Percentiles rank a stretch among this genome's conserved stretches.
phyloP scores from a whole-genome alignment of 2,888 invertebrate genomes.

The Orchesellides sinensis region DNA sequence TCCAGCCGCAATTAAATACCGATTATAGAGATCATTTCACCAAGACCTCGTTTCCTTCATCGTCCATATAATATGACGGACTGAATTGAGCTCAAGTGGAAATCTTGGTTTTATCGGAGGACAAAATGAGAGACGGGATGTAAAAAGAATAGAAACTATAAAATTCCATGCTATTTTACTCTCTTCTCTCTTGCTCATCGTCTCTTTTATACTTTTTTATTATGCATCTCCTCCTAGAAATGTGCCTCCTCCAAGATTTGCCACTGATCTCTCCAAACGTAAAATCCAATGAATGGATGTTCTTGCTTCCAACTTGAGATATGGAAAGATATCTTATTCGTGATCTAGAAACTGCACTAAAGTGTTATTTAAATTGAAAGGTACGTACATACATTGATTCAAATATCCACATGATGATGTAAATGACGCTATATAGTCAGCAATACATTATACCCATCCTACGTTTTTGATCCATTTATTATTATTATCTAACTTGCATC shows the following conservation, averaged over 20 bases:
- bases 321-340: no score
- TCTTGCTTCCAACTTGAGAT: no score
- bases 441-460: no score
- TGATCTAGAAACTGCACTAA: no score
- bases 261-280: slow-evolving; percentile 19
- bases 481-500: no score
- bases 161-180: neutral
- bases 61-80: neutral
- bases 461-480: no score
- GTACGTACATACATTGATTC: no score
- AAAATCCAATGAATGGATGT: slow-evolving; percentile 4
- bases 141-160: neutral
- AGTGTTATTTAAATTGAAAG: neutral
- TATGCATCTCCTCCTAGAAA: neutral
- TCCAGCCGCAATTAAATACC: slow-evolving; percentile 68
- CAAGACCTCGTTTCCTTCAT: slow-evolving; percentile 29
- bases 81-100: neutral
- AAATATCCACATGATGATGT: no score
- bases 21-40: slow-evolving; percentile 64
- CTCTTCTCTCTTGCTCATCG: neutral
- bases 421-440: no score
- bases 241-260: no score
- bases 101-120: neutral
- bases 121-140: neutral
- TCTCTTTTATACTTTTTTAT: neutral